A percentile compares a stretch with the other conserved stretches of the same genome.
phyloP scores from a whole-genome alignment of 2,797 vertebrate species.

The Clarias pachynema region DNA sequence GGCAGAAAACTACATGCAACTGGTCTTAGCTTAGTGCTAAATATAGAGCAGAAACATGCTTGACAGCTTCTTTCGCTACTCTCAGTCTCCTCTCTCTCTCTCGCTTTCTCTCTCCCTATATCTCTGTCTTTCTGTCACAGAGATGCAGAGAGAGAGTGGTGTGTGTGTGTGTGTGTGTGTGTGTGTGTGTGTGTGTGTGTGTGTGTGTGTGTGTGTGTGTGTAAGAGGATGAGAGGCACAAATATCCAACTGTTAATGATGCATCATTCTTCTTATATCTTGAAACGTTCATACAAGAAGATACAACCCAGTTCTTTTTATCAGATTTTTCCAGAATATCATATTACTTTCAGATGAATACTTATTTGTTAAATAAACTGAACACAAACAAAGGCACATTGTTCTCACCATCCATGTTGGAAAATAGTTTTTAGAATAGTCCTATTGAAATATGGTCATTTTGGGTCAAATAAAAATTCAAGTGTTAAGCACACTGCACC shows the following conservation, averaged over 20 bases:
- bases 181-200: not conserved
- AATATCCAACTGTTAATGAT: not conserved
- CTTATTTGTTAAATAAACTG: not conserved
- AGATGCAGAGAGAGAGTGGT: not conserved
- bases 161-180: not conserved
- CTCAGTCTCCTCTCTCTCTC: not conserved
- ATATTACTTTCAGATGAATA: not conserved
- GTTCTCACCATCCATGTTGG: not conserved
- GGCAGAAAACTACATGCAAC: conserved; percentile 59
- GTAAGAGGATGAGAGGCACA: not conserved
- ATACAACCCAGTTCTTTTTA: not conserved
- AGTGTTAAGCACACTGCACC: conserved; percentile 62
- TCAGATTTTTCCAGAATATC: not conserved
- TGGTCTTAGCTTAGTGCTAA: conserved; percentile 53
- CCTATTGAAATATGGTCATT: not conserved
- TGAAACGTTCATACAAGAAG: not conserved
- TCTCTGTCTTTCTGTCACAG: not conserved
- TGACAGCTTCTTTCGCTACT: not conserved
- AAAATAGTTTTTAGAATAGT: not conserved
- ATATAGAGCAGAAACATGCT: conserved; percentile 50
- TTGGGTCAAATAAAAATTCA: not conserved
- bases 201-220: not conserved
- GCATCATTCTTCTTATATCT: not conserved
- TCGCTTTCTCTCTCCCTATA: not conserved
- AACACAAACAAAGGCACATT: not conserved